Percentiles rank a stretch among this genome's conserved stretches.
These are phyloP conservation scores for Dromius quadrimaculatus DNA, from an alignment of 2,888 invertebrate genomes.

Conservation along the genomic window DNA sequence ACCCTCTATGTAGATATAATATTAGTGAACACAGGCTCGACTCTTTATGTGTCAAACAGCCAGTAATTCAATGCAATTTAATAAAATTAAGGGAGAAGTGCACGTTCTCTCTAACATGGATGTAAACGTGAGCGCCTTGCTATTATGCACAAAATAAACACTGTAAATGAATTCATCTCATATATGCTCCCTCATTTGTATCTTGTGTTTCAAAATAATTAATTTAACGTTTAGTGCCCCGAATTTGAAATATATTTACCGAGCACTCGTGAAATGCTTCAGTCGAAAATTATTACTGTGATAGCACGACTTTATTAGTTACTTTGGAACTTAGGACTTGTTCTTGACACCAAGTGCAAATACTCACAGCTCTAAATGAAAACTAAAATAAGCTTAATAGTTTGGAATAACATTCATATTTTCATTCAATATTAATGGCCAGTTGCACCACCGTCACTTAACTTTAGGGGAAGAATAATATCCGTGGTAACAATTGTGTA, in stretches of 20 bases:
- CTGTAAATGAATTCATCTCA: slow-evolving; percentile 31
- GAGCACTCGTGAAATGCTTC: slow-evolving; percentile 1
- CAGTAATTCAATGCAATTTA: slow-evolving; percentile 37
- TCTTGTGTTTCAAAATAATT: slow-evolving; percentile 46
- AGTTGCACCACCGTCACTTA: too few relatives aligned
- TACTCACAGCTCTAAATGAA: slow-evolving; percentile 4
- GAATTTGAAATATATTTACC: slow-evolving; percentile 31
- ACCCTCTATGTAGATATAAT: too few relatives aligned
- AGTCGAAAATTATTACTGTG: neutral
- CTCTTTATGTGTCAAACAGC: slow-evolving; percentile 28
- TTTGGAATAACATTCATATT: too few relatives aligned
- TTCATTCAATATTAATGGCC: too few relatives aligned
- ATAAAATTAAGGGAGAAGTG: slow-evolving; percentile 25
- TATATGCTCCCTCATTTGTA: slow-evolving; percentile 27
- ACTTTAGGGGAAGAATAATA: too few relatives aligned
- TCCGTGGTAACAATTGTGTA: too few relatives aligned
- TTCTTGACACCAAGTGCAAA: neutral
- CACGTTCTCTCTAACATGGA: neutral
- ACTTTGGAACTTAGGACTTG: neutral
- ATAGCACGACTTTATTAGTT: slow-evolving; percentile 9
- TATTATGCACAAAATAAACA: slow-evolving; percentile 48
- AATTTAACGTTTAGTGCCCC: slow-evolving; percentile 30
- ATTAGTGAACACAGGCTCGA: neutral
- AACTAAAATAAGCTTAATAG: neutral
- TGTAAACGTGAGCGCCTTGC: slow-evolving; percentile 23